Evolutionary conservation across 2,797 vertebrate species (phyloP).

Genomic region (Sebastes miniatus): DNA sequence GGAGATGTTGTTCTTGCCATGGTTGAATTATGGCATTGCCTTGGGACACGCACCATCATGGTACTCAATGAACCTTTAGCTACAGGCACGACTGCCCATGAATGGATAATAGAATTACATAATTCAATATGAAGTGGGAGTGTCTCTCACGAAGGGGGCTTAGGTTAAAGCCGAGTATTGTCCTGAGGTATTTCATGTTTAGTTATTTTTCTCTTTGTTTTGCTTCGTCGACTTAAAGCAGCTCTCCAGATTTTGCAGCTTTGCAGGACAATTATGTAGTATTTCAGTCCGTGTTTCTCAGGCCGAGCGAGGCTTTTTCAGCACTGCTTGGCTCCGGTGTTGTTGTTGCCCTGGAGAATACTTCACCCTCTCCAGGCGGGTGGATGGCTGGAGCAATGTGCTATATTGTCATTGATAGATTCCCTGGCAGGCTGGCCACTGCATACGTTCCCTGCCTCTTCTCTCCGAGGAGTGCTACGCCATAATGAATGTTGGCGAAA

Average conservation of each 20-base stretch:
- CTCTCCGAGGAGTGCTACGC: constrained; percentile 59
- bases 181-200: constrained; percentile 55
- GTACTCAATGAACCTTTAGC: constrained; percentile 66
- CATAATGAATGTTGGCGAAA: constrained; percentile 66
- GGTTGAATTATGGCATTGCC: constrained; percentile 61
- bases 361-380: constrained; percentile 46
- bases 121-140: constrained; percentile 50
- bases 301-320: constrained; percentile 21
- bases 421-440: constrained; percentile 60
- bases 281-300: neutral
- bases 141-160: constrained; percentile 60
- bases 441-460: constrained; percentile 58
- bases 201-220: constrained; percentile 29
- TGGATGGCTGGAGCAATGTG: constrained; percentile 59
- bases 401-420: constrained; percentile 78
- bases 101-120: constrained; percentile 70
- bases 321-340: constrained; percentile 39
- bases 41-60: constrained; percentile 56
- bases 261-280: neutral
- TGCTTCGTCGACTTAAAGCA: constrained; percentile 4
- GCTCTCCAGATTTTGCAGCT: neutral
- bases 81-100: constrained; percentile 68
- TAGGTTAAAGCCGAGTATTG: constrained; percentile 58
- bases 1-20: constrained; percentile 67
- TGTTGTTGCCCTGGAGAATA: constrained; percentile 58